Evolutionary conservation across 2,113 vertebrate species (phyloP), one percentile per base, ranked within the genome.

Genomic region (Nycticryphes semicollaris): DNA sequence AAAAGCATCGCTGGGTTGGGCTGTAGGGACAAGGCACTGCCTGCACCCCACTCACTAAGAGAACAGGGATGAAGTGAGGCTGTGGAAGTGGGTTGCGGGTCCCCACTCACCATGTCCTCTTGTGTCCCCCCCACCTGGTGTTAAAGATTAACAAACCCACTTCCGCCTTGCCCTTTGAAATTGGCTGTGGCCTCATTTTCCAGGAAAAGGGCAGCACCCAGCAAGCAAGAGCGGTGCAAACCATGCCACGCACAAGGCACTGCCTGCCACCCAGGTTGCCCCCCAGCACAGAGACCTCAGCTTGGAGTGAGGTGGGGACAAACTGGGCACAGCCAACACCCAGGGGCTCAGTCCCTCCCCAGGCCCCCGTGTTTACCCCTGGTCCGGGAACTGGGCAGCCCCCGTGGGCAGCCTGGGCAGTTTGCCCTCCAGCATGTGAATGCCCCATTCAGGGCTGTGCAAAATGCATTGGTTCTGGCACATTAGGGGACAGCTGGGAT

Each of bases 391-490:
- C 72, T 2, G 9, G 84, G 60, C 77, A 84, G 88, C 54, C 39
- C 63, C 60, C 1, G 4, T 11, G 53, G 93, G 84, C 87, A 92
- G 79, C 66, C 53, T 54, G 90, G 91, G 82, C 96, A 94, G 50
- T 77, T 73, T 83, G 87, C 93, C 94, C 94, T 94, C 35, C 51
- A 21, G 84, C 16, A 1, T 77, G 93, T 97, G 93, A 97, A 96
- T 97, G 90, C 87, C 89, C 88, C 78, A 92, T 96, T 96, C 82
- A 97, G 41, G 89, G 74, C 97, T 96, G 93, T 96, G 96, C 1
- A 1, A 95, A 97, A 97, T 95, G 92, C 97, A 97, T 97, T 93
- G 95, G 97, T 97, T 97, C 97, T 97, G 96, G 97, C 95, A 94
- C 94, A 84, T 97, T 94, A 97, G 37, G 0, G 4, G 95, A 96